Base-by-base conservation (phyloP, 2,888 invertebrate species). In the Eupithecia vulgata region DNA sequence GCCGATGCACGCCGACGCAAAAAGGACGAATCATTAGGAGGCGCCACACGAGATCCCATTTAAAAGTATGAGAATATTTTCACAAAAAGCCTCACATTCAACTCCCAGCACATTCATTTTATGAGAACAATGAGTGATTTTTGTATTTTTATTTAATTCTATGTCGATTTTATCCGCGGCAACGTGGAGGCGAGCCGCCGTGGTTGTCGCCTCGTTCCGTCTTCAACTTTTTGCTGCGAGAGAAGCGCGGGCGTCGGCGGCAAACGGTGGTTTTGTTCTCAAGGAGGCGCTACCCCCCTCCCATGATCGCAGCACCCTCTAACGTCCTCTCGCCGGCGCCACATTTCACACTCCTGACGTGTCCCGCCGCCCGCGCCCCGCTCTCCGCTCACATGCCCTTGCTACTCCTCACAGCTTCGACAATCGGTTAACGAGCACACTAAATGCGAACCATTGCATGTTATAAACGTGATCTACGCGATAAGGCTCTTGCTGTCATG, bases 111-210 rank as follows among this genome's bases (percentile, higher is more conserved):
- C 94, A 94, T 94, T 94, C 93, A 94, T 94, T 94, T 94, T 93
- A 93, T 93, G 94, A 93, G 94, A 94, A 94, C 94, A 94, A 94
- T 94, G 94, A 94, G 91, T 93, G 93, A 94, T 93, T 94, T 94
- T 94, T 94, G 94, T 94, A 92, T 92, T 94, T 94, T 91, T 91
- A 90, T 94, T 94, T 94, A 92, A 91, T 93, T 94, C 93, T 94
- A 94, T 94, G 93, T 94, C 94, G 94, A 94, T 94, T 93, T 93
- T 93, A 93, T 94, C 93, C 93, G 88, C 86, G 86, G 88, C 90
- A 86, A 87, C 87, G 88, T 87, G 88, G 91, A 91, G 88, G 91
- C 91, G 89, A 92, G 90, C 85, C 91, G 79, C 84, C 79, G 90
- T 87, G 91, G 90, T 91, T 92, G 93, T 93, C 92, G 91, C 91